Evolutionary conservation across 2,113 vertebrate species (phyloP).

Genomic region (Bubalus kerabau): DNA sequence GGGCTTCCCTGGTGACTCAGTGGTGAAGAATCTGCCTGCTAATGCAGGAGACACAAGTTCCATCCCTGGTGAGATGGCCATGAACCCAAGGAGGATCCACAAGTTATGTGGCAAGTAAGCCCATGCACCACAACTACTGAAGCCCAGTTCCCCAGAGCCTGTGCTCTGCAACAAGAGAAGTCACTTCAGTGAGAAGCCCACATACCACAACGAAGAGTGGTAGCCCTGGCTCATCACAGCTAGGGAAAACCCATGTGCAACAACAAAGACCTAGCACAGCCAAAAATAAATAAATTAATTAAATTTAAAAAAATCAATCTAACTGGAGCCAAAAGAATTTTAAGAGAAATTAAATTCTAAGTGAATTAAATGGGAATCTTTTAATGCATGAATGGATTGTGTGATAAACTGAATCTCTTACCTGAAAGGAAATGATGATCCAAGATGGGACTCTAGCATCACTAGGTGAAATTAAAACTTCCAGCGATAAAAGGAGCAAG

Average conservation of each 20-base stretch:
- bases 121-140: not conserved
- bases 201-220: not conserved
- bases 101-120: not conserved
- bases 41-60: not conserved
- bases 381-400: not conserved
- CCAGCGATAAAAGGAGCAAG: not conserved
- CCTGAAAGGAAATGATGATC: not conserved
- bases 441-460: not conserved
- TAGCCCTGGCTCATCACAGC: not conserved
- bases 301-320: not conserved
- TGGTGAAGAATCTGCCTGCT: not conserved
- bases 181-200: not conserved
- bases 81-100: not conserved
- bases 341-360: constrained; percentile 5
- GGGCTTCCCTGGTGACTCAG: not conserved
- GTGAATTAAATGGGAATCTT: not conserved
- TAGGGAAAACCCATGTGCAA: not conserved
- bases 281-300: not conserved
- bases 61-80: not conserved
- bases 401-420: not conserved
- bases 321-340: constrained; percentile 28
- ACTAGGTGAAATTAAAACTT: constrained; percentile 19
- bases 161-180: not conserved
- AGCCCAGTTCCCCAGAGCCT: not conserved
- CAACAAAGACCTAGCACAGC: not conserved